Base-by-base conservation (phyloP, 1,140 invertebrate genomes). In the Aradophagus sp. region DNA sequence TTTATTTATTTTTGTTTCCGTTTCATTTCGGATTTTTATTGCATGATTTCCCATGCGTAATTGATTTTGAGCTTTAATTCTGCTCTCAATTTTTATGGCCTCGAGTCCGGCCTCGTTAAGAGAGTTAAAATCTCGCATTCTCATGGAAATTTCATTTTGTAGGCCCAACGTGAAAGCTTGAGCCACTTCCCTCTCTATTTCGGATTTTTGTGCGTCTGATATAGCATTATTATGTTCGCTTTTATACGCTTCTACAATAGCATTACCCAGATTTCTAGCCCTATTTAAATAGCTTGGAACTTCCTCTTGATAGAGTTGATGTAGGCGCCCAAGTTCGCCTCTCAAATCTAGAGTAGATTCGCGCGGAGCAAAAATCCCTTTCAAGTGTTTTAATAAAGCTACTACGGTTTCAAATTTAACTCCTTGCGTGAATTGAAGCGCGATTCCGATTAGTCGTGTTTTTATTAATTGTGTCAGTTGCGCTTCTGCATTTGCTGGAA, bases 151-250 rank as follows among this genome's bases (percentile, higher is more conserved):
- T n/a, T n/a, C n/a, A n/a, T n/a, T n/a, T n/a, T n/a, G n/a, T n/a
- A 50, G 13, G 1, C 45, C 45, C 4, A 52, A 16, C 0, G 19
- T 7, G 34, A 52, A 52, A 1, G 48, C 48, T 29, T 52, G 48
- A 0, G 23, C 17, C 0, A 52, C 35, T 39, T 39, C 48, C 19
- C 2, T 26, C 16, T 50, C 31, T 11, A 50, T 11, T 15, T 36
- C 34, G 2, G 10, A 2, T 36, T 36, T 35, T 26, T 26, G 17
- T 6, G 1, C 31, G n/a, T 13, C 3, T 1, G 12, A 12, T 11
- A 50, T 50, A 1, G 0, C 7, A 16, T 63, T 59, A 38, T 68
- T 70, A 52, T 52, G 45, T 27, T 50, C 23, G 0, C 0, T 39
- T 31, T 53, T 38, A 23, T 17, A 53, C n/a, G 48, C 35, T 17